Evolutionary conservation across 1,140 invertebrate genomes (phyloP), one percentile per base, ranked within the genome.

Genomic region (Drosophila busckii): DNA sequence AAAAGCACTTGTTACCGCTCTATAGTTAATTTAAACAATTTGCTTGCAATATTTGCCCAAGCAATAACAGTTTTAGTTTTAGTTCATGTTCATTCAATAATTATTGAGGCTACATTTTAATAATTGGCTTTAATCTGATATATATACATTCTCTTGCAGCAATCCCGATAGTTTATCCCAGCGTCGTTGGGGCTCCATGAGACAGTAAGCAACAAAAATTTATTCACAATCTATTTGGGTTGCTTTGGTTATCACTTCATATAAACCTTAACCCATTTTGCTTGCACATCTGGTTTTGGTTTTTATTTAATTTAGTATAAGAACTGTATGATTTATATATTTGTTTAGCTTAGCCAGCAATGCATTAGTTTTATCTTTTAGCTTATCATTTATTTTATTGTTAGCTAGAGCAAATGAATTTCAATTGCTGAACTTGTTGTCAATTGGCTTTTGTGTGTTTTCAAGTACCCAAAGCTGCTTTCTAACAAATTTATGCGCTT

Each of bases 111-210:
- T n/a, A n/a, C n/a, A n/a, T n/a, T n/a, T n/a, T n/a, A n/a, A n/a
- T n/a, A n/a, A n/a, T n/a, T n/a, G n/a, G n/a, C n/a, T n/a, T n/a
- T 34, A 31, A 45, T 54, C 22, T 17, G 34, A 68, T 40, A 48
- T 66, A 17, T 23, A 73, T 25, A 32, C 53, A 64, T 78, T 53
- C 40, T 59, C n/a, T 84, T 73, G n/a, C 80, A 92, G 91, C 88
- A 90, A 92, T 84, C 90, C 92, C 73, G 92, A 93, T 78, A 91
- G 90, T 63, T 88, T 93, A 61, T 90, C 92, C 60, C 90, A 93
- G 84, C 89, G 92, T 63, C 89, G 92, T 88, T 94, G 93, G 92
- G 93, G 92, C 59, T 93, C 93, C 42, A 93, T 94, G 90, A 89
- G 93, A 91, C 91, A 93, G 93, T 93, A 91, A 92, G 92, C 87